Evolutionary conservation across 1,140 invertebrate genomes (phyloP).

Genomic region (Camponotus floridanus): DNA sequence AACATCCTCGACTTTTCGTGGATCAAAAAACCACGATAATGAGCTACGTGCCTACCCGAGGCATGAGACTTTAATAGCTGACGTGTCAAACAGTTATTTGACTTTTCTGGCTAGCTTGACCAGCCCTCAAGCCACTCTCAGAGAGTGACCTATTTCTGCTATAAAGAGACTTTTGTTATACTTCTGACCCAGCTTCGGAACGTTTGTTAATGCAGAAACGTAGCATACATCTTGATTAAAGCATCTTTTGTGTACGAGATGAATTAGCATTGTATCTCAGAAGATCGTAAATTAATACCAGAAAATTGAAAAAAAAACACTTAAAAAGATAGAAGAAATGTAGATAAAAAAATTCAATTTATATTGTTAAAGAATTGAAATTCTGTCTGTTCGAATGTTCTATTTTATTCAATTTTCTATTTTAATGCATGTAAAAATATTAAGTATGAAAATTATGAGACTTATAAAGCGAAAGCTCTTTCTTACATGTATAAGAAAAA

Average conservation of each 20-base stretch:
- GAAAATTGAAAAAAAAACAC: slow-evolving; percentile 5
- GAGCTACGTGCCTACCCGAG: slow-evolving; percentile 15
- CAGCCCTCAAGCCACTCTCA: slow-evolving; percentile 21
- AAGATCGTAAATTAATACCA: no score
- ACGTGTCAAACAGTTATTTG: slow-evolving; percentile 57
- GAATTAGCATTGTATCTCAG: neutral
- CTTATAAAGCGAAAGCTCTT: neutral
- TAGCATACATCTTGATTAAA: slow-evolving; percentile 14
- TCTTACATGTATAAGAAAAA: neutral
- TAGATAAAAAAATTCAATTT: neutral
- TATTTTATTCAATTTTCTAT: neutral
- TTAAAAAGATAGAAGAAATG: neutral
- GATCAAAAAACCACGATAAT: slow-evolving; percentile 23
- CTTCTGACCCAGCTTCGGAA: slow-evolving; percentile 15
- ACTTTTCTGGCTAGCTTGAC: slow-evolving; percentile 41
- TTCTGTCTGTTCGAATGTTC: neutral
- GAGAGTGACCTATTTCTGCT: slow-evolving; percentile 37
- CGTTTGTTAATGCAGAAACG: neutral
- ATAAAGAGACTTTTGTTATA: slow-evolving; percentile 49
- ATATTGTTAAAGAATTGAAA: neutral
- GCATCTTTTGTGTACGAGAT: neutral
- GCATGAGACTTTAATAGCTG: slow-evolving; percentile 25
- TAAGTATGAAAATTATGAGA: neutral
- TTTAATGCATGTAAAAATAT: neutral
- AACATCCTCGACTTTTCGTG: neutral